phyloP scores from a whole-genome alignment of 2,113 vertebrate species.

The Seriola rivoliana region DNA sequence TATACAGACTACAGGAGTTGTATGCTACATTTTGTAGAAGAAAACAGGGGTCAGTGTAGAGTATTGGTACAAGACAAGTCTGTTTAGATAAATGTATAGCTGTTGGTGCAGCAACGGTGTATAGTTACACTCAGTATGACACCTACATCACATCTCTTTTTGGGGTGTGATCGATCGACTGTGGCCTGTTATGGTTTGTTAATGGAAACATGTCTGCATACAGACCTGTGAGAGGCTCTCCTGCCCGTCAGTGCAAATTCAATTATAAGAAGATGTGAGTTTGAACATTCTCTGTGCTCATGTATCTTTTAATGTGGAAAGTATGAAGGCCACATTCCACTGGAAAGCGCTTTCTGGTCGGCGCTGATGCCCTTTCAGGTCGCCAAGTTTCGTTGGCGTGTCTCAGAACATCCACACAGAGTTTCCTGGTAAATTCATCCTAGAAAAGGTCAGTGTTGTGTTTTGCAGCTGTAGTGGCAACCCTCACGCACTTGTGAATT shows the following conservation, averaged over 20 bases:
- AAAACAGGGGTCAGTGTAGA: neutral
- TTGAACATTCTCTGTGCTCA: conserved; percentile 37
- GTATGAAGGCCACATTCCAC: conserved; percentile 45
- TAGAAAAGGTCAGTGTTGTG: conserved; percentile 67
- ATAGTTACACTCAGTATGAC: neutral
- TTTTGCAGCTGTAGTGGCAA: conserved; percentile 22
- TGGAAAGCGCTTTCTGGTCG: conserved; percentile 69
- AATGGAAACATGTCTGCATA: conserved; percentile 48
- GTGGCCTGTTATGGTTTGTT: conserved; percentile 28
- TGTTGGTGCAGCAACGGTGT: neutral
- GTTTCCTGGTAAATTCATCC: conserved; percentile 56
- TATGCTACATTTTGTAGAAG: neutral
- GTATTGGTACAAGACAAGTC: neutral
- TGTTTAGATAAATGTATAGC: conserved; percentile 21
- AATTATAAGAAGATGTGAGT: conserved; percentile 22
- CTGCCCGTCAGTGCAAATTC: conserved; percentile 49
- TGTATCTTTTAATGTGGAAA: conserved; percentile 70
- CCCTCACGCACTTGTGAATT: neutral
- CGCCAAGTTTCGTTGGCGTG: conserved; percentile 45
- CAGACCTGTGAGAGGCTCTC: conserved; percentile 24
- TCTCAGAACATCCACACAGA: conserved; percentile 47
- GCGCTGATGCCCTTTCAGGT: conserved; percentile 47
- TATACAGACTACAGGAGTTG: neutral
- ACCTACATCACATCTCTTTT: conserved; percentile 9
- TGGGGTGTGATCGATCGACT: conserved; percentile 13